phyloP scores from a whole-genome alignment of 2,888 invertebrate species.

The Autographa pulchrina region DNA sequence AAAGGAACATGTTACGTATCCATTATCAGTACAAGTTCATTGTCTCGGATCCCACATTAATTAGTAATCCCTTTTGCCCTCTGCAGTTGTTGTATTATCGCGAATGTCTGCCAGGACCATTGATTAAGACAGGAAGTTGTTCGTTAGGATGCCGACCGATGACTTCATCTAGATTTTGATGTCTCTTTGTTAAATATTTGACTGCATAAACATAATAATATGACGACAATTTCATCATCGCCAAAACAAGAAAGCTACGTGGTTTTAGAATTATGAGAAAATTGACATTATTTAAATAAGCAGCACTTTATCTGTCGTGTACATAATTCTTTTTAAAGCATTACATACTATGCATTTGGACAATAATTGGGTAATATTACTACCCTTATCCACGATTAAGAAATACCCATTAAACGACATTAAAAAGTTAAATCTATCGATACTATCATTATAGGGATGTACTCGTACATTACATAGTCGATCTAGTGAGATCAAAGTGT shows the following conservation, averaged over 20 bases:
- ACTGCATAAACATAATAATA: not conserved
- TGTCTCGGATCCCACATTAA: conserved; percentile 58
- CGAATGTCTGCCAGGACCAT: conserved; percentile 36
- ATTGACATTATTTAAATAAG: too few species aligned
- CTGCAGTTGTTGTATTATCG: conserved; percentile 55
- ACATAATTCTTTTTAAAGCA: too few species aligned
- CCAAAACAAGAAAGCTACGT: too few species aligned
- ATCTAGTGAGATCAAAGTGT: conserved; percentile 17
- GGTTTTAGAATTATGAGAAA: too few species aligned
- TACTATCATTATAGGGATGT: conserved; percentile 9
- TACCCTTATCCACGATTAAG: not conserved
- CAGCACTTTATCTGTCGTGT: too few species aligned
- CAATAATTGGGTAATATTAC: not conserved
- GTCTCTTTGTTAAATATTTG: conserved; percentile 1
- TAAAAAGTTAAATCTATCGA: conserved; percentile 12
- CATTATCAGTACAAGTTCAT: conserved; percentile 34
- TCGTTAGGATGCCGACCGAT: conserved; percentile 56
- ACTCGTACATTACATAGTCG: not conserved
- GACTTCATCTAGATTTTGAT: conserved; percentile 29
- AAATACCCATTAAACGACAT: not conserved
- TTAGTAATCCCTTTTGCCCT: conserved; percentile 62
- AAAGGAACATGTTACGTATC: not conserved
- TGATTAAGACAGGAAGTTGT: conserved; percentile 66
- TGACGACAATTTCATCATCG: not conserved
- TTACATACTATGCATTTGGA: not conserved